Conservation (phyloP, 1,140 invertebrate genomes). For the Conus ventricosus region DNA sequence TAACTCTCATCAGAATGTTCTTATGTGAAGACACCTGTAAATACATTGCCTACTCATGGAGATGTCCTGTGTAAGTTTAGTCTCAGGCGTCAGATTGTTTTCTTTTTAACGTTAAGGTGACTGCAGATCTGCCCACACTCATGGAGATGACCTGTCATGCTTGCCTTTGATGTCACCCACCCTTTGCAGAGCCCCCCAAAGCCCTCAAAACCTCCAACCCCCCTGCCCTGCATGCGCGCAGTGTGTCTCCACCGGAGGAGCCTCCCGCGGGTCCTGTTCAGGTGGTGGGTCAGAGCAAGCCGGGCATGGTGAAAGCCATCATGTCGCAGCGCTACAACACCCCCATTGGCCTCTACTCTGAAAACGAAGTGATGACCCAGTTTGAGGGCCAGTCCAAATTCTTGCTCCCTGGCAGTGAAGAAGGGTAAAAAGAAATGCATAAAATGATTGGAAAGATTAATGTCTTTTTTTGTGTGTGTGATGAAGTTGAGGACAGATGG, state of each 20-base stretch:
- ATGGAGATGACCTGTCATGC: too few species aligned
- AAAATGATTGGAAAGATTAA: neutral
- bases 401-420: conserved; percentile 32
- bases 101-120: too few species aligned
- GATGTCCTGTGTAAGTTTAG: too few species aligned
- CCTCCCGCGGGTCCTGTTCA: conserved; percentile 12
- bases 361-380: conserved; percentile 94
- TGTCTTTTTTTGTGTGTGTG: neutral
- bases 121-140: too few species aligned
- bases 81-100: too few species aligned
- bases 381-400: conserved; percentile 94
- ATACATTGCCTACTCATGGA: too few species aligned
- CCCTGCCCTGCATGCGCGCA: conserved; percentile 39
- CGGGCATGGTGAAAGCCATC: conserved; percentile 76
- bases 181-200: conserved; percentile 51
- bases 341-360: conserved; percentile 95
- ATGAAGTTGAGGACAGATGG: neutral
- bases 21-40: too few species aligned
- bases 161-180: neutral
- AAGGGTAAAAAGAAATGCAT: conserved; percentile 18
- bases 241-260: conserved; percentile 30
- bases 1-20: too few species aligned
- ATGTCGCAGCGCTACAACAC: conserved; percentile 98
- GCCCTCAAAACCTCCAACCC: conserved; percentile 47
- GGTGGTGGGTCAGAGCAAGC: conserved; percentile 39